Percentiles rank a stretch among this genome's conserved stretches.
Evolutionary conservation across 2,113 vertebrate genomes (phyloP).

Genomic region (Phycodurus eques): DNA sequence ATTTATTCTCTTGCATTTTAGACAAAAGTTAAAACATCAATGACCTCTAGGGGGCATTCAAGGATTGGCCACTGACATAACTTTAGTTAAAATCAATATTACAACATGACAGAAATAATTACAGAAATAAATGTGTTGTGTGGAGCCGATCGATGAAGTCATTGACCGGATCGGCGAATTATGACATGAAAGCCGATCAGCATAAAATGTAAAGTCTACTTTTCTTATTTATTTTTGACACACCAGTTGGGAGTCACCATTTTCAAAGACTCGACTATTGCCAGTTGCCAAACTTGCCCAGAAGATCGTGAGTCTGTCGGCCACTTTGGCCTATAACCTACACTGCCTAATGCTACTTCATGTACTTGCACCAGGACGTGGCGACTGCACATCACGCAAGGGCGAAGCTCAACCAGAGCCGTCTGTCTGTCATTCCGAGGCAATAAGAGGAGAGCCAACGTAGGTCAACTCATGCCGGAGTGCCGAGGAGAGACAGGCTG

Average conservation of each 20-base stretch:
- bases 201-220: too few relatives aligned
- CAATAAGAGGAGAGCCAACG: slow-evolving; percentile 55
- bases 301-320: background rate
- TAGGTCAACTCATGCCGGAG: slow-evolving; percentile 54
- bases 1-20: too few relatives aligned
- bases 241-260: background rate
- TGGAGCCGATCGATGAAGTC: too few relatives aligned
- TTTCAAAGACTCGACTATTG: background rate
- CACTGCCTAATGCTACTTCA: background rate
- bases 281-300: background rate
- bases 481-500: slow-evolving; percentile 43
- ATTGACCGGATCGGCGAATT: too few relatives aligned
- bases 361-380: background rate
- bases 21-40: too few relatives aligned
- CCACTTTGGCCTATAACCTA: background rate
- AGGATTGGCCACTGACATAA: too few relatives aligned
- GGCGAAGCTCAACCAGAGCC: slow-evolving; percentile 5
- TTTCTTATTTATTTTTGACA: background rate
- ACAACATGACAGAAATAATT: too few relatives aligned
- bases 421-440: slow-evolving; percentile 59
- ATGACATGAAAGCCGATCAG: too few relatives aligned
- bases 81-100: too few relatives aligned
- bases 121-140: too few relatives aligned
- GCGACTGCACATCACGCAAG: slow-evolving; percentile 6
- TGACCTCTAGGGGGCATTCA: too few relatives aligned